Evolutionary conservation across 2,888 invertebrate genomes (phyloP), one percentile per base, ranked within the genome.

Genomic region (Chromoteleia sp.): DNA sequence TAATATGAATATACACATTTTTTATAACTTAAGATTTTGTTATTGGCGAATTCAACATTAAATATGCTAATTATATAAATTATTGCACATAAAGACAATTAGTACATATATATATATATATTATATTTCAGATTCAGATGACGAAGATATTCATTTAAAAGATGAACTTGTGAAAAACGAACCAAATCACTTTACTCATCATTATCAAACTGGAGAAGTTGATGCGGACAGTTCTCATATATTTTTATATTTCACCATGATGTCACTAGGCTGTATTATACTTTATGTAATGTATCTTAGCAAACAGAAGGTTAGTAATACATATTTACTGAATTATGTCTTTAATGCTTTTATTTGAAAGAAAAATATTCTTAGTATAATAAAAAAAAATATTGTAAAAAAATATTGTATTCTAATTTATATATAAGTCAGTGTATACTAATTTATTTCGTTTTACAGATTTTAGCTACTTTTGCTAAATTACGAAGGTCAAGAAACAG

Each of bases 231-330:
- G 65, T 52, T 58, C 95, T 0, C 94, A 95, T 86, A 95, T 95
- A 90, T 94, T 96, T 90, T 93, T 94, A 0, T 96, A 95, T 88
- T 95, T 96, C 88, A 92, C 94, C 84, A 92, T 94, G 8, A 92
- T 94, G 81, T 93, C 94, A 84, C 92, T 94, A 15, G 87, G 95
- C 10, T 93, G 93, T 84, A 93, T 95, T 43, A 88, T 94, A 50
- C 93, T 93, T 48, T 96, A 95, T 87, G 92, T 95, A 10, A 92
- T 93, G 52, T 94, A 93, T 88, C 93, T 93, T 82, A 95, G 95
- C 87, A 95, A 95, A 87, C 94, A 95, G 86, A 95, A 94, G 92
- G 93, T 94, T 88, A 84, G 77, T 81, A 48, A 33, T n/a, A n/a
- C 12, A 21, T 48, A 1, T 48, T 21, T 19, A 12, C n/a, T n/a